Evolutionary conservation across 2,113 vertebrate species (phyloP).

Genomic region (Nesospiza acunhae): DNA sequence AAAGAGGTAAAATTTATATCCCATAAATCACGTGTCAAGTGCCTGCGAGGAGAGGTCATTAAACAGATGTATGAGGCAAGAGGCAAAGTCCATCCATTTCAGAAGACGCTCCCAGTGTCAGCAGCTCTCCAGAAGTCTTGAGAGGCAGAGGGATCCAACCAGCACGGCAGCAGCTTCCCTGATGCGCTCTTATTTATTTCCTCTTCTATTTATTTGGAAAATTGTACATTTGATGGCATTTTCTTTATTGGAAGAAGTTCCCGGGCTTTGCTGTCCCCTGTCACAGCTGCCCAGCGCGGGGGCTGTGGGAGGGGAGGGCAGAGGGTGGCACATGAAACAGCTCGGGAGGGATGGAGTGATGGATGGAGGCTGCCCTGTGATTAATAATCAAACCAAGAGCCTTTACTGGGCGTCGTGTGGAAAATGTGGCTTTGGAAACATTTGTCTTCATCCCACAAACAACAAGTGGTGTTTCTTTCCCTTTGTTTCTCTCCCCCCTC

Average conservation of each 20-base stretch:
- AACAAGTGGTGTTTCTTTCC: constrained; percentile 58
- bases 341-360: constrained; percentile 23
- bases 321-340: not conserved
- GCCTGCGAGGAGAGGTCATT: constrained; percentile 61
- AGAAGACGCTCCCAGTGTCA: constrained; percentile 40
- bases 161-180: not conserved
- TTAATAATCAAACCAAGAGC: constrained; percentile 45
- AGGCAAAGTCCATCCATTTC: constrained; percentile 64
- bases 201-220: not conserved
- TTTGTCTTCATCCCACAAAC: constrained; percentile 32
- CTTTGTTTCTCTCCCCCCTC: not conserved
- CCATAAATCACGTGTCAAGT: constrained; percentile 52
- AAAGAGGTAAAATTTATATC: constrained; percentile 43
- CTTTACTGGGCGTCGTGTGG: constrained; percentile 55
- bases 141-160: not conserved
- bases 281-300: not conserved
- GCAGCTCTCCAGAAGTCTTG: constrained; percentile 36
- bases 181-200: not conserved
- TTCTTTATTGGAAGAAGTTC: not conserved
- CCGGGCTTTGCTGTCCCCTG: not conserved
- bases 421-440: constrained; percentile 41
- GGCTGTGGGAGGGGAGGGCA: not conserved
- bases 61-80: constrained; percentile 67
- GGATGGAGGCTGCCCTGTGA: constrained; percentile 37
- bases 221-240: not conserved